phyloP scores from a whole-genome alignment of 2,888 invertebrate species.

The Harpagoxenus sublaevis region DNA sequence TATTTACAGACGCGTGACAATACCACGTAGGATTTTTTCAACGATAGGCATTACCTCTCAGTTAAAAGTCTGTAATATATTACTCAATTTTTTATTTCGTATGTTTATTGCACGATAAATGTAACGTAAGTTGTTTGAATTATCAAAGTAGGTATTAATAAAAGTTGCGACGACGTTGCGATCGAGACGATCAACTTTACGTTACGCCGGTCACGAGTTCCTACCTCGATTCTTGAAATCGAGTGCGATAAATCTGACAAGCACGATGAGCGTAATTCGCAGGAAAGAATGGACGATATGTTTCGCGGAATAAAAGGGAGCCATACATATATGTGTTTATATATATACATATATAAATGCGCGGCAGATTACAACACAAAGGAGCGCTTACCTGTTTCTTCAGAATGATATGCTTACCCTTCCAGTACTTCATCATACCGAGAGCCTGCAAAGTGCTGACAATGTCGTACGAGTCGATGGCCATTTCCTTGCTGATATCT shows the following conservation, averaged over 20 bases:
- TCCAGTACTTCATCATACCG: conserved; percentile 99
- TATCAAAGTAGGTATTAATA: not conserved
- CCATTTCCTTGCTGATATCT: conserved; percentile 95
- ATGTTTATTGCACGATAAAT: not conserved
- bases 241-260: conserved; percentile 48
- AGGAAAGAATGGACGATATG: conserved; percentile 14
- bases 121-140: not conserved
- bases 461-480: conserved; percentile 98
- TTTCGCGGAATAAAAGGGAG: not conserved
- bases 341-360: not conserved
- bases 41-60: not conserved
- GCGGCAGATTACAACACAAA: conserved; percentile 52
- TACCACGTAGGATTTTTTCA: not conserved
- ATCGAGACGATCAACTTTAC: not conserved
- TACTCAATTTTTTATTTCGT: not conserved
- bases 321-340: not conserved
- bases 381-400: conserved; percentile 92
- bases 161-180: not conserved
- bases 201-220: not conserved
- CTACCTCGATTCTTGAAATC: conserved; percentile 2
- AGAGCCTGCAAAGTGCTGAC: conserved; percentile 98
- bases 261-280: conserved; percentile 31
- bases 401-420: conserved; percentile 98
- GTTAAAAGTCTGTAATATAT: not conserved
- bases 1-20: not conserved